These are phyloP conservation scores for Podotricha telesiphe DNA, from an alignment of 2,888 invertebrate genomes.

Conservation along the genomic window DNA sequence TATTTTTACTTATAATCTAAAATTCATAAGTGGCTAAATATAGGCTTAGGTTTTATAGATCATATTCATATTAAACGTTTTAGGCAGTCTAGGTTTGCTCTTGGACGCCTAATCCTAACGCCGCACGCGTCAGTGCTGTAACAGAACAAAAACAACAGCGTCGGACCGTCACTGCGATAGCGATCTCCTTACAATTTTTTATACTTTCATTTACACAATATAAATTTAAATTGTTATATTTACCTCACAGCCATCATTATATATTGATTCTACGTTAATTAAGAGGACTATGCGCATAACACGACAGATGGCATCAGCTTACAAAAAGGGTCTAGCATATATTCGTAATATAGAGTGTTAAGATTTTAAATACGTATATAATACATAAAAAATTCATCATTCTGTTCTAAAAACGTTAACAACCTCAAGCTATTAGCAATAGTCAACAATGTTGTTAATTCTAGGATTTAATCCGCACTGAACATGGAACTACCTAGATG, in stretches of 20 bases:
- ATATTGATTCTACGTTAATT: conserved; percentile 82
- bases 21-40: conserved; percentile 49
- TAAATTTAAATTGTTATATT: conserved; percentile 83
- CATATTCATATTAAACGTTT: conserved; percentile 41
- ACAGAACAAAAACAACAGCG: conserved; percentile 48
- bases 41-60: conserved; percentile 44
- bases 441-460: conserved; percentile 83
- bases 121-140: conserved; percentile 49
- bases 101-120: conserved; percentile 44
- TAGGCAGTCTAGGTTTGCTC: conserved; percentile 46
- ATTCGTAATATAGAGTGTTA: conserved; percentile 70
- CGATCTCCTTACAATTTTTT: conserved; percentile 68
- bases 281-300: conserved; percentile 79
- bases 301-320: conserved; percentile 79
- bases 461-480: conserved; percentile 80
- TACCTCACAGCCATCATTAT: conserved; percentile 84
- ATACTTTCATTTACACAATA: conserved; percentile 77
- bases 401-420: conserved; percentile 82
- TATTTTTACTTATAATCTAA: conserved; percentile 47
- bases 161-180: conserved; percentile 63
- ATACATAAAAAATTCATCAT: conserved; percentile 81
- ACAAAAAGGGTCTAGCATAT: conserved; percentile 81
- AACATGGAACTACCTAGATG: conserved; percentile 70
- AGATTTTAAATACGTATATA: conserved; percentile 67
- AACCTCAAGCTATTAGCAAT: conserved; percentile 84